Percentiles rank a stretch among this genome's conserved stretches.
These are phyloP conservation scores for Corythornis cristatus DNA, from an alignment of 2,113 vertebrate species.

Conservation along the genomic window DNA sequence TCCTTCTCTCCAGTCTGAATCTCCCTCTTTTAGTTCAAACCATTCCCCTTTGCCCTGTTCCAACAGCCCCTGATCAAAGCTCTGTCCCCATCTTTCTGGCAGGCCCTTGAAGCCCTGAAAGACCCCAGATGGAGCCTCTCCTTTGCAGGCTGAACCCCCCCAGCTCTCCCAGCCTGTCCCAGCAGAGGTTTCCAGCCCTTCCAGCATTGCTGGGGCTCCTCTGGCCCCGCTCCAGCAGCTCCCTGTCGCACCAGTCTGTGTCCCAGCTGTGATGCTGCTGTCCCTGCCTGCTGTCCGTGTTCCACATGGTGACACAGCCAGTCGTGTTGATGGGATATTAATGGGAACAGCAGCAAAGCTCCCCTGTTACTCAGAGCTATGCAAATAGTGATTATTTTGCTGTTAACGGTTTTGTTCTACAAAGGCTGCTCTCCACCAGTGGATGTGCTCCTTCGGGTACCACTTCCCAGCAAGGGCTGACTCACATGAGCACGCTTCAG, in stretches of 20 bases:
- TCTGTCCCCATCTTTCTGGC: too few relatives aligned
- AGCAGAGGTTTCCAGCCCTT: background rate
- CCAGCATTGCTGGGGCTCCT: background rate
- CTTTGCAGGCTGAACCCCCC: background rate
- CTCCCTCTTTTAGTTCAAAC: too few relatives aligned
- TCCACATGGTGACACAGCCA: background rate
- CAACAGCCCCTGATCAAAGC: too few relatives aligned
- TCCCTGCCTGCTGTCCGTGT: fast-evolving
- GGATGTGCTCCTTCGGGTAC: background rate
- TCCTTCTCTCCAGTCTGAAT: too few relatives aligned
- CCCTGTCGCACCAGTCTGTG: background rate
- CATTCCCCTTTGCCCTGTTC: too few relatives aligned
- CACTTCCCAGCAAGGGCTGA: background rate
- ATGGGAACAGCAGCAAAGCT: background rate
- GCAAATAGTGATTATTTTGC: background rate
- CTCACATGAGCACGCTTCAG: background rate
- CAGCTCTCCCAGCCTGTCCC: background rate
- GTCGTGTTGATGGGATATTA: background rate
- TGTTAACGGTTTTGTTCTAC: background rate
- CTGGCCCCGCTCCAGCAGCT: background rate
- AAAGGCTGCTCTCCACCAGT: background rate
- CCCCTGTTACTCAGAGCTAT: background rate
- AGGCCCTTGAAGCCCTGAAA: too few relatives aligned
- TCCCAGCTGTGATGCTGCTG: fast-evolving
- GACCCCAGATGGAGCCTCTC: background rate